Evolutionary conservation across 2,113 vertebrate genomes (phyloP).

Genomic region (Halichoeres trimaculatus): DNA sequence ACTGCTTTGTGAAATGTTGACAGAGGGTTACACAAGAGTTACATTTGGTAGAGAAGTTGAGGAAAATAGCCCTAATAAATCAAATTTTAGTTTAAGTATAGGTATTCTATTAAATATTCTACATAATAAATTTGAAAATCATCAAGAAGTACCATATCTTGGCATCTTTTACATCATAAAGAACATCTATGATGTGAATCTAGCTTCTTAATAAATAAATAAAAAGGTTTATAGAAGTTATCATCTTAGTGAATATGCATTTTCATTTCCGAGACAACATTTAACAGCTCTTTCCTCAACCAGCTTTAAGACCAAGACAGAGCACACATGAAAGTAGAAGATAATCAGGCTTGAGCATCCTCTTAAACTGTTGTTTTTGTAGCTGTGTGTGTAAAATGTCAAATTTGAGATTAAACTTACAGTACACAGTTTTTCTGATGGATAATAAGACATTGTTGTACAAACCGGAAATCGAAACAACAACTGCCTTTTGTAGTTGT

Average conservation of each 20-base stretch:
- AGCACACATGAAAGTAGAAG: neutral
- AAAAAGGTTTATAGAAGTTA: conserved; percentile 18
- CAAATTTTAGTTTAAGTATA: conserved; percentile 12
- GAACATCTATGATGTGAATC: neutral
- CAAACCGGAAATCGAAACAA: conserved; percentile 29
- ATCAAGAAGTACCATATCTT: neutral
- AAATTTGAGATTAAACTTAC: neutral
- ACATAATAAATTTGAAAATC: neutral
- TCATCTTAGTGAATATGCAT: neutral
- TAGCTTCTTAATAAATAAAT: neutral
- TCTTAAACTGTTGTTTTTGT: conserved; percentile 6
- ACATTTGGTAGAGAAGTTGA: conserved; percentile 2
- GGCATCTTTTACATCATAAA: neutral
- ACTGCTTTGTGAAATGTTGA: conserved; percentile 58
- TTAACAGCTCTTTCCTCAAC: neutral
- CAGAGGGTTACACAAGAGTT: conserved; percentile 22
- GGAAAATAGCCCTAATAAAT: neutral
- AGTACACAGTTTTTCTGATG: conserved; percentile 20
- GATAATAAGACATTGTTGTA: conserved; percentile 45
- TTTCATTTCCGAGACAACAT: conserved; percentile 12
- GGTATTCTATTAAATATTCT: neutral
- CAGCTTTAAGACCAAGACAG: conserved; percentile 15
- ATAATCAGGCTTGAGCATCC: neutral
- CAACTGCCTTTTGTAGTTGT: neutral
- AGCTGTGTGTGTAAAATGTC: conserved; percentile 8